A percentile compares a stretch with the other conserved stretches of the same genome.
These are phyloP conservation scores for Mastigias papua DNA, from an alignment of 30 jellyfish, hydroid and myxozoan genomes.

Conservation along the genomic window DNA sequence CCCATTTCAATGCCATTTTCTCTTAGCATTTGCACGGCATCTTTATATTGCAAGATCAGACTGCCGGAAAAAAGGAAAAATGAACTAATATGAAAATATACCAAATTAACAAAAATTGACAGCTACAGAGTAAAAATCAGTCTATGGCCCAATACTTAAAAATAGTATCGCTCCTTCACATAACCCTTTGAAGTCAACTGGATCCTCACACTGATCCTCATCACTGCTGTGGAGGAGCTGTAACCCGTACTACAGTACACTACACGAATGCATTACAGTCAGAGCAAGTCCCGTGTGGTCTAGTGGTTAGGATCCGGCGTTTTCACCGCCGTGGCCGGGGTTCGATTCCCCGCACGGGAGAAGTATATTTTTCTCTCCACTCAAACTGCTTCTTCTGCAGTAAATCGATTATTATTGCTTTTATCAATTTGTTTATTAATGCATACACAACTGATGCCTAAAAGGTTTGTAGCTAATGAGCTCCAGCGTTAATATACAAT, in stretches of 20 bases:
- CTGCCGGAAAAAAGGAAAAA: constrained; percentile 30
- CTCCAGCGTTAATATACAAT: too few species aligned
- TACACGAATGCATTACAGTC: not conserved
- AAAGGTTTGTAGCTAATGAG: too few species aligned
- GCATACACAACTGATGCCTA: too few species aligned
- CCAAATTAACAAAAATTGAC: too few species aligned
- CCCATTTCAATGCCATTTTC: constrained; percentile 99
- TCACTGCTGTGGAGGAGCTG: not conserved
- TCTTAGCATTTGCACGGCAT: constrained; percentile 95
- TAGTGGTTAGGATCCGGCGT: constrained; percentile 77
- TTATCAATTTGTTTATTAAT: too few species aligned
- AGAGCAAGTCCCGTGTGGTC: constrained; percentile 49
- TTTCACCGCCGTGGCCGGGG: constrained; percentile 81
- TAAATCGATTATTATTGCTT: too few species aligned
- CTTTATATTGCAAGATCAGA: constrained; percentile 90
- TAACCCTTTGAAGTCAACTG: too few species aligned
- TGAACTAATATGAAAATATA: not conserved
- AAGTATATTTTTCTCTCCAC: not conserved
- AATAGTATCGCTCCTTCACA: too few species aligned
- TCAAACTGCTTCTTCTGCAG: not conserved
- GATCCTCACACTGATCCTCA: too few species aligned
- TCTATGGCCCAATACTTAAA: not conserved
- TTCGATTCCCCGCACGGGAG: constrained; percentile 79
- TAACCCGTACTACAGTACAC: not conserved
- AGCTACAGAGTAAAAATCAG: too few species aligned